These are phyloP conservation scores for Myrmecophaga tridactyla DNA, from an alignment of 2,113 vertebrate species.

Conservation along the genomic window DNA sequence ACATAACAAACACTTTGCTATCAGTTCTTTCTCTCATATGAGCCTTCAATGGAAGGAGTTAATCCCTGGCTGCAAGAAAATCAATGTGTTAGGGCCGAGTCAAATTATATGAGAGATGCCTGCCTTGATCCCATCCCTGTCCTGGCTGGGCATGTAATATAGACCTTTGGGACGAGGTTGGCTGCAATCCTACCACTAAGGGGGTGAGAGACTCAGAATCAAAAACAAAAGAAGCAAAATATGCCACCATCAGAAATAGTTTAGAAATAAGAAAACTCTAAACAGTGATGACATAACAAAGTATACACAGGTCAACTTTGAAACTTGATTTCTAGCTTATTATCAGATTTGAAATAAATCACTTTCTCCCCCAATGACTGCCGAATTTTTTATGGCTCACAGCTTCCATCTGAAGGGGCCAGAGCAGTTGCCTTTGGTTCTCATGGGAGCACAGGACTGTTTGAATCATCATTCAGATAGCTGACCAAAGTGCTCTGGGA, in stretches of 20 bases:
- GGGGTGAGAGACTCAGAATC: background rate
- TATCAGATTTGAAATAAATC: background rate
- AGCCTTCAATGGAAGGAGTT: background rate
- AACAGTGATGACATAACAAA: background rate
- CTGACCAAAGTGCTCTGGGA: background rate
- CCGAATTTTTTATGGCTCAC: background rate
- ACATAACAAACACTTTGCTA: conserved; percentile 32
- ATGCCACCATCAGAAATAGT: background rate
- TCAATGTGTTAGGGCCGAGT: background rate
- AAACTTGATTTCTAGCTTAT: background rate
- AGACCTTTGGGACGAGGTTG: background rate
- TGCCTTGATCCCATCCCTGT: background rate
- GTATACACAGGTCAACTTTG: background rate
- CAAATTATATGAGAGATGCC: background rate
- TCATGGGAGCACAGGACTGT: background rate
- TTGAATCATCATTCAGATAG: background rate
- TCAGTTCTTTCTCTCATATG: background rate
- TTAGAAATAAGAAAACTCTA: background rate
- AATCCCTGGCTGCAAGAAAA: conserved; percentile 18
- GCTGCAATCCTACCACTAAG: too few relatives aligned
- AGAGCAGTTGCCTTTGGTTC: background rate
- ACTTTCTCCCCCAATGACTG: background rate
- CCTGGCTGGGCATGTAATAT: too few relatives aligned
- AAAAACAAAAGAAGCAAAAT: background rate
- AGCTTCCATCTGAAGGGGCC: background rate